Base-by-base conservation (phyloP, 2,113 vertebrate species). In the Hyaena hyaena region DNA sequence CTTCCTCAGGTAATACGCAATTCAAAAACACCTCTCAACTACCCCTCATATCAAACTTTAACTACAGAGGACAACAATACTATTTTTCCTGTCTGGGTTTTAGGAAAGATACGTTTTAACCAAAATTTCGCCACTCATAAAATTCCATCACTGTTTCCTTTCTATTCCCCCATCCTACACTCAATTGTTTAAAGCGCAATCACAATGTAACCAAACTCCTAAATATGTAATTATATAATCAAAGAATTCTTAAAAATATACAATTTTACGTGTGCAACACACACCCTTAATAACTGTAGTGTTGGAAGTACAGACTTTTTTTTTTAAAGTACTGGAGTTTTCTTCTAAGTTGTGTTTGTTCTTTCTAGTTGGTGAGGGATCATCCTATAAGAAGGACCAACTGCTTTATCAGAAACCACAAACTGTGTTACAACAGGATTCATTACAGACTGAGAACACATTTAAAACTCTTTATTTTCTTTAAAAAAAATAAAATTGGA, bases 71-170 rank as follows among this genome's bases (percentile, higher is more conserved):
- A 39, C 80, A 76, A 85, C 19, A 88, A 83, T 79, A 80, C 69
- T 63, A 90, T 91, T 94, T 91, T 90, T 81, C 88, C 96, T 79
- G 39, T 84, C 83, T 93, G 81, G 33, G 69, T 77, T 90, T 74
- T 88, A 35, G 21, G 23, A 50, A 76, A 80, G 68, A 95, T 39
- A 88, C 8, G 35, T 76, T 94, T 81, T 73, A 89, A 53, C 73
- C 93, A 96, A 95, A 95, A 95, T 93, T 91, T 89, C 65, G 92
- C 63, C 58, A 90, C 55, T 95, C 63, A 89, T 61, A 81, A 97
- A 90, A 96, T 82, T 86, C 63, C 58, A 92, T 84, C 35, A 35
- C 50, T 88, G 91, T 93, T 84, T 79, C 61, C 89, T 97, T 91
- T 61, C 73, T 88, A 68, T 1, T 45, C 24, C 24, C 3, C 14